Base-by-base conservation (phyloP, 2,113 vertebrate genomes). In the Reinhardtius hippoglossoides region DNA sequence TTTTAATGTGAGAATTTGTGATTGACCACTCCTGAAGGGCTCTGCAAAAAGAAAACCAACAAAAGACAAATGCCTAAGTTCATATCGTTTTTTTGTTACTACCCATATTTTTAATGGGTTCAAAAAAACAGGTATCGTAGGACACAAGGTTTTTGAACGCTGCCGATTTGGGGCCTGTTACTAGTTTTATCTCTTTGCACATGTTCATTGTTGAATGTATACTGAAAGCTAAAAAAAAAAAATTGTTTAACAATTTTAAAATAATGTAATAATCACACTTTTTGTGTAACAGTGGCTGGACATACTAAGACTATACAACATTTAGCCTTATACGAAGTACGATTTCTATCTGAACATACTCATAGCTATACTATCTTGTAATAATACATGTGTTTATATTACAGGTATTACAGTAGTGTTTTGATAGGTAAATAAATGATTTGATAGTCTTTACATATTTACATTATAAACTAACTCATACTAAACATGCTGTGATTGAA, bases 381-480 rank as follows among this genome's bases (percentile, higher is more conserved):
- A 86, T 88, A 89, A 87, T 90, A 86, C 80, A 78, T 83, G 89
- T 90, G n/a, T 88, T 89, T 85, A 80, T 79, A 82, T 86, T 56
- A 75, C 71, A 83, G 50, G 27, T 88, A 85, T 83, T 63, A 80
- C 68, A 78, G 60, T 81, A 87, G 89, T 91, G 80, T 82, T 84
- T 85, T 65, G 44, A 76, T 84, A 85, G 73, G 66, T 70, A 12
- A 68, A 52, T 77, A 75, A 65, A 80, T 52, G 54, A 31, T 31
- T 31, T 31, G 31, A 85, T 78, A 68, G 78, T 78, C 72, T 74
- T 72, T n/a, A 48, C 59, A 58, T 87, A 81, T 80, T 68, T 67
- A 64, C 60, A 48, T 80, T 74, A 67, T 71, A 71, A 65, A 86
- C 76, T 86, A 76, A 87, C 80, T 81, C 73, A 60, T 73, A 85